Evolutionary conservation across 2,888 invertebrate species (phyloP).

Genomic region (Lepidochitona cinerea): DNA sequence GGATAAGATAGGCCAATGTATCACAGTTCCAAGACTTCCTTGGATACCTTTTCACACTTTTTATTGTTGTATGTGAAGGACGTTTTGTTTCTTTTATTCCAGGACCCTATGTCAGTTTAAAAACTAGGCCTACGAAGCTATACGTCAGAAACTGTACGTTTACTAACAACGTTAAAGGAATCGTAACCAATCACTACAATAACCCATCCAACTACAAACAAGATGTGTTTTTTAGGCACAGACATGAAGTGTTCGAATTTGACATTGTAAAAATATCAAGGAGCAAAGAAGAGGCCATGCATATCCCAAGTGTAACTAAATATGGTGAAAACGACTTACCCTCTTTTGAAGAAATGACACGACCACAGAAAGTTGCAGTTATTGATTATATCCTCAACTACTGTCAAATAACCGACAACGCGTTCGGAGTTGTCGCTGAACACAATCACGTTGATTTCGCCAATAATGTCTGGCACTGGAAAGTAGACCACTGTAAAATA

Average conservation of each 20-base stretch:
- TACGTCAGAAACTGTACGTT: constrained; percentile 51
- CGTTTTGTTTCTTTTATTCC: no score
- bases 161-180: constrained; percentile 54
- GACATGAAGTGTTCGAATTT: constrained; percentile 57
- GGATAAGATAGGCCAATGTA: no score
- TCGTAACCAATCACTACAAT: constrained; percentile 69
- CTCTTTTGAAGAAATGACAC: constrained; percentile 69
- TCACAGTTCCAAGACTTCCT: no score
- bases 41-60: no score
- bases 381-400: constrained; percentile 91
- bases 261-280: constrained; percentile 45
- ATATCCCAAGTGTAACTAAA: constrained; percentile 68
- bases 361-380: constrained; percentile 87
- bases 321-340: constrained; percentile 68
- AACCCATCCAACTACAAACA: constrained; percentile 66
- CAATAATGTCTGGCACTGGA: constrained; percentile 97
- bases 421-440: constrained; percentile 85
- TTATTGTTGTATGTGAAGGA: no score
- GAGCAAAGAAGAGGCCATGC: constrained; percentile 62
- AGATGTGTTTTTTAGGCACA: constrained; percentile 65
- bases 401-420: constrained; percentile 88
- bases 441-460: constrained; percentile 93
- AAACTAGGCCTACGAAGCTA: no score
- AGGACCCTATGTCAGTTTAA: no score
- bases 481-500: constrained; percentile 87